A percentile compares a stretch with the other conserved stretches of the same genome.
Evolutionary conservation across 2,113 vertebrate species (phyloP).

Genomic region (Melanotaenia duboulayi): DNA sequence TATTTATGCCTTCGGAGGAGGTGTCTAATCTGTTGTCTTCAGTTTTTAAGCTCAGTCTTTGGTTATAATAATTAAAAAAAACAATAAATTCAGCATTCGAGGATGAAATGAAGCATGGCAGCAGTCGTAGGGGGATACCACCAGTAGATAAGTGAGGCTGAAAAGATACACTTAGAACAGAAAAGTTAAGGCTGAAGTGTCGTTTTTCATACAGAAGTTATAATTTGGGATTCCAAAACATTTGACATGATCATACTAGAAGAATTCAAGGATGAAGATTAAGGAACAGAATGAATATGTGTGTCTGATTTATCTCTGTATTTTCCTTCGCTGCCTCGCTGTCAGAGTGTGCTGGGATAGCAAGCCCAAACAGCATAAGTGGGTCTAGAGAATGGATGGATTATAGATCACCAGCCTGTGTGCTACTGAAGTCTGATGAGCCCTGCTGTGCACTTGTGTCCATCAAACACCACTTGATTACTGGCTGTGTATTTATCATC

Average conservation of each 20-base stretch:
- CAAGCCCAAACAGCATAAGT: slow-evolving; percentile 32
- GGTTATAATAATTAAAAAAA: no score
- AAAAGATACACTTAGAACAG: neutral
- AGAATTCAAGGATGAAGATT: neutral
- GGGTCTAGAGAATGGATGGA: slow-evolving; percentile 33
- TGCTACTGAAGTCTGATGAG: slow-evolving; percentile 61
- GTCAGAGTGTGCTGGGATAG: slow-evolving; percentile 53
- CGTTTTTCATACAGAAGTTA: neutral
- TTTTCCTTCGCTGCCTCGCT: slow-evolving; percentile 8
- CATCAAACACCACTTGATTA: slow-evolving; percentile 77
- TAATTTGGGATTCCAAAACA: neutral
- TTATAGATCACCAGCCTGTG: slow-evolving; percentile 52
- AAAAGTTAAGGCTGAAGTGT: neutral
- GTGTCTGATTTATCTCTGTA: slow-evolving; percentile 6
- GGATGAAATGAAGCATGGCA: no score
- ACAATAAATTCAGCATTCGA: no score
- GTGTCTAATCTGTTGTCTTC: no score
- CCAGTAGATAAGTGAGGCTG: neutral
- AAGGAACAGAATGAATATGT: neutral
- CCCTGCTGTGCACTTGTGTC: slow-evolving; percentile 63
- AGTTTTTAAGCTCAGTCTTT: no score
- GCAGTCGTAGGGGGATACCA: no score
- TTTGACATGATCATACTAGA: neutral
- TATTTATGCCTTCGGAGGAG: no score
- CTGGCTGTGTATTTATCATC: slow-evolving; percentile 74